Conservation (phyloP, 2,797 vertebrate genomes). For the Choloepus didactylus region DNA sequence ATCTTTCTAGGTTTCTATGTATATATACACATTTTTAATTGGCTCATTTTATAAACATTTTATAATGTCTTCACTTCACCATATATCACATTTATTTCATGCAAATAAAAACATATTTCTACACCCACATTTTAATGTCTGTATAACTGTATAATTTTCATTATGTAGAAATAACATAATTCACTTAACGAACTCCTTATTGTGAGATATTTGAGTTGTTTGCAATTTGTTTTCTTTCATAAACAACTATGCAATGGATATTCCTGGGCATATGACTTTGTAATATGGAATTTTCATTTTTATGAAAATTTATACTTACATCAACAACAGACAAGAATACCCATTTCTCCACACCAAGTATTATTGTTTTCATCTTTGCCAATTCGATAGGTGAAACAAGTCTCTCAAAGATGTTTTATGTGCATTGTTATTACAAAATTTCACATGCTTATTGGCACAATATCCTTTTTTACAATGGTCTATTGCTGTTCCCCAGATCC, state of each 20-base stretch:
- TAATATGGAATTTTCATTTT: not conserved
- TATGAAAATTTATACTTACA: not conserved
- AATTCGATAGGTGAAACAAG: not conserved
- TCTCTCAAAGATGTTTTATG: slow-evolving; percentile 23
- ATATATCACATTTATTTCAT: not conserved
- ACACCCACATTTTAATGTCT: slow-evolving; percentile 20
- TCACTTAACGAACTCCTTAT: not conserved
- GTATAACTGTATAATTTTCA: not conserved
- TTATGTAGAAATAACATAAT: not conserved
- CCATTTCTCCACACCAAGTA: not conserved
- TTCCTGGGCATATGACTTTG: not conserved
- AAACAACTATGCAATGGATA: slow-evolving; percentile 7
- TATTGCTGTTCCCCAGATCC: not conserved
- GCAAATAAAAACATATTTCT: slow-evolving; percentile 20
- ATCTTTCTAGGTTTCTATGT: not conserved
- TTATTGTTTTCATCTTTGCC: not conserved
- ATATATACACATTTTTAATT: not conserved
- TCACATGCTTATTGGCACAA: not conserved
- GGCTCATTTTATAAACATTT: not conserved
- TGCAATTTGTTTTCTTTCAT: not conserved
- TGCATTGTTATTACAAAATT: slow-evolving; percentile 19
- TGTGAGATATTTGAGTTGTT: not conserved
- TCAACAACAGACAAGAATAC: not conserved
- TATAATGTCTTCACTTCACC: not conserved
- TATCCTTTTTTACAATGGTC: not conserved